These are phyloP conservation scores for Ichneumoninae sp. DNA, from an alignment of 2,888 invertebrate genomes.

Conservation along the genomic window DNA sequence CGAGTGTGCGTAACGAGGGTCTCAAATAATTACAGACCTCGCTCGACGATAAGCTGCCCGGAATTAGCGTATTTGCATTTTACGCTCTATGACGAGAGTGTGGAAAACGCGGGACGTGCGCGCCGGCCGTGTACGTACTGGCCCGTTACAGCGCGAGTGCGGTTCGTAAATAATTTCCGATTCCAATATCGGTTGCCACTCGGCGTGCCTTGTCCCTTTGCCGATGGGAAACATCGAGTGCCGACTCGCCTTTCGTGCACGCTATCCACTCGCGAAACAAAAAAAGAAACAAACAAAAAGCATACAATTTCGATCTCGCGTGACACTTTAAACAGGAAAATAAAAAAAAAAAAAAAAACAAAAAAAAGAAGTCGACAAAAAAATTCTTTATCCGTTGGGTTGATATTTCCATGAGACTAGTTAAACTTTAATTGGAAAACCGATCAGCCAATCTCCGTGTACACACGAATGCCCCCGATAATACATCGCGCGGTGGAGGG, in stretches of 20 bases:
- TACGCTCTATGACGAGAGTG: slow-evolving; percentile 57
- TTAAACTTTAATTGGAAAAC: slow-evolving; percentile 65
- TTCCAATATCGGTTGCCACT: slow-evolving; percentile 66
- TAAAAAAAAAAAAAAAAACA: slow-evolving; percentile 11
- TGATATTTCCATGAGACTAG: slow-evolving; percentile 49
- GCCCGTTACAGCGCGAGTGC: slow-evolving; percentile 10
- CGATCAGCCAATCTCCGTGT: slow-evolving; percentile 59
- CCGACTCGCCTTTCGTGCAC: slow-evolving; percentile 20
- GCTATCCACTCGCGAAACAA: slow-evolving; percentile 13
- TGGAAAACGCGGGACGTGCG: slow-evolving; percentile 27
- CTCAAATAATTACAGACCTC: slow-evolving; percentile 74
- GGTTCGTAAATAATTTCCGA: slow-evolving; percentile 72
- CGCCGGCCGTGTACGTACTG: slow-evolving; percentile 8
- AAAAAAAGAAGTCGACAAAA: neutral
- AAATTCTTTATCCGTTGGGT: slow-evolving; percentile 53
- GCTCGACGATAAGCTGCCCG: slow-evolving; percentile 71
- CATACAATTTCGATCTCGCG: slow-evolving; percentile 3
- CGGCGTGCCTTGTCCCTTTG: slow-evolving; percentile 37
- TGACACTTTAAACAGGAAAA: no score
- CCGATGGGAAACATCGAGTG: slow-evolving; percentile 39
- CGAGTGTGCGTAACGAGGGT: slow-evolving; percentile 67
- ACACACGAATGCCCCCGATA: slow-evolving; percentile 55
- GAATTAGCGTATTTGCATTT: slow-evolving; percentile 76
- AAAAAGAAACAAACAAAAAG: neutral
- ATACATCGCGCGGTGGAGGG: slow-evolving; percentile 13